Percentiles rank a stretch among this genome's conserved stretches.
phyloP scores from a whole-genome alignment of 2,888 invertebrate species.

The Fissipunctia ypsillon region DNA sequence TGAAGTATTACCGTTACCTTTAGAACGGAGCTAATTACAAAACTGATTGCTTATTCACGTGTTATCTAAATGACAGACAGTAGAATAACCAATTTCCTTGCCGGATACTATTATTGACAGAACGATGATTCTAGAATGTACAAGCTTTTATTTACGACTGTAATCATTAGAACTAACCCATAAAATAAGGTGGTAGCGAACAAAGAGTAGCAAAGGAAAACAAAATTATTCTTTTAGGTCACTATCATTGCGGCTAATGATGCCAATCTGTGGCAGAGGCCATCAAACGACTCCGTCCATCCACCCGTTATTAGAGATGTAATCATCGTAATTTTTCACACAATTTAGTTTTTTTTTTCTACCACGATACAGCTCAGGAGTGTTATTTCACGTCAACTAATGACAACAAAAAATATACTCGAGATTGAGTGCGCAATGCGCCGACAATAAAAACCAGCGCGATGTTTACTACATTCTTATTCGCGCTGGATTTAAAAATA shows the following conservation, averaged over 20 bases:
- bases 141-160: slow-evolving; percentile 40
- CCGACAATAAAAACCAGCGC: slow-evolving; percentile 65
- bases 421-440: slow-evolving; percentile 74
- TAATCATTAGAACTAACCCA: slow-evolving; percentile 48
- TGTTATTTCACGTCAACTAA: slow-evolving; percentile 88
- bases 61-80: slow-evolving; percentile 49
- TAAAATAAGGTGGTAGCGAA: slow-evolving; percentile 66
- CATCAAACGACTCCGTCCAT: slow-evolving; percentile 84
- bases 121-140: slow-evolving; percentile 37
- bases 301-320: slow-evolving; percentile 87
- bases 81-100: slow-evolving; percentile 54
- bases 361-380: slow-evolving; percentile 79
- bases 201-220: slow-evolving; percentile 80
- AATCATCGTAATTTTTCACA: slow-evolving; percentile 91
- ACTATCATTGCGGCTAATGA: slow-evolving; percentile 89
- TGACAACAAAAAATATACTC: slow-evolving; percentile 86
- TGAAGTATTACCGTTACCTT: slow-evolving; percentile 4
- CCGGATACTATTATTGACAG: slow-evolving; percentile 61
- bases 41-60: slow-evolving; percentile 21
- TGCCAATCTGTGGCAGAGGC: slow-evolving; percentile 85
- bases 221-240: slow-evolving; percentile 86
- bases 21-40: slow-evolving; percentile 23
- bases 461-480: slow-evolving; percentile 70
- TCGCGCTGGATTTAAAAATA: slow-evolving; percentile 64
- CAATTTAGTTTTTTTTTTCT: slow-evolving; percentile 88